Evolutionary conservation across 2,113 vertebrate genomes (phyloP), one percentile per base, ranked within the genome.

Genomic region (Bos javanicus): DNA sequence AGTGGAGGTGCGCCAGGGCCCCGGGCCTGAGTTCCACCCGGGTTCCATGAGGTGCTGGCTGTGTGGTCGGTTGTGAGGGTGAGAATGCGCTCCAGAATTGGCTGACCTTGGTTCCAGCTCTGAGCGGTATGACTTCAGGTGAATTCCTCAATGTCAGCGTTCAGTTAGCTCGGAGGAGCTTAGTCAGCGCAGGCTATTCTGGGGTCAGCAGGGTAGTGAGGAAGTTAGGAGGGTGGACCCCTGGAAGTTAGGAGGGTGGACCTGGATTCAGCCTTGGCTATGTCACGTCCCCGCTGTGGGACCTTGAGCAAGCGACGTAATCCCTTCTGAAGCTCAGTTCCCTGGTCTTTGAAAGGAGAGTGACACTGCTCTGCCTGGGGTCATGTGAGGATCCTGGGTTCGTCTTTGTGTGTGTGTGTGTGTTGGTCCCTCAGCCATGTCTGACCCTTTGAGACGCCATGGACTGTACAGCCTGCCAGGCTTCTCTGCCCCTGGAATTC

Each of bases 81-180:
- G 1, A 62, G 50, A 48, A 12, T 17, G 56, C 19, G 17, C n/a
- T 5, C 0, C 1, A 54, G 25, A 10, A 71, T 71, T 1, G 0
- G 39, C 56, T 33, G 62, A 60, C 56, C 90, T 48, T 16, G 39
- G 43, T 64, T 62, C 33, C 33, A 11, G 16, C 33, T 46, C 86
- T 39, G 30, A 28, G 46, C 36, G 8, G 16, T 1, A 0, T 8
- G 71, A 52, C 71, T 80, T 57, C 2, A 19, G 16, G 62, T 2
- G 23, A 21, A 30, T 84, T 39, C 57, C 17, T 64, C 25, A 28
- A 0, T 28, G 0, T 81, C 76, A 8, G 6, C 28, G 9, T 60
- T 71, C 50, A 5, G 19, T 64, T n/a, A 64, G n/a, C 84, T 9
- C 9, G 5, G 9, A 71, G 1, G 92, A 87, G 25, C 48, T 80